Base-by-base conservation (phyloP, 2,888 invertebrate species). In the Agonopterix arenella region DNA sequence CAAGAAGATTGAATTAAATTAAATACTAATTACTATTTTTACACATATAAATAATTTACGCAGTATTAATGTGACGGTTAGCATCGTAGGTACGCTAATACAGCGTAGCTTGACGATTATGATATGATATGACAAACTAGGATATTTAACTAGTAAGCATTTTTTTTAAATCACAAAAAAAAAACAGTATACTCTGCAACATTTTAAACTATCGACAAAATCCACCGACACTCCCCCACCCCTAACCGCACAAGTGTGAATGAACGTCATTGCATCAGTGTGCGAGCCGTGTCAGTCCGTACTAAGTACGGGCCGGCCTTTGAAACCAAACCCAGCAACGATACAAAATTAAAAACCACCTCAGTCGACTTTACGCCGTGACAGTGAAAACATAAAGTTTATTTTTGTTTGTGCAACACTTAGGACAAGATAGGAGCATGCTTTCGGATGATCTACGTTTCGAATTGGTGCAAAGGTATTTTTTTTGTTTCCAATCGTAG, bases 281-380 rank as follows among this genome's bases (percentile, higher is more conserved):
- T 74, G 79, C 64, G 57, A 64, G 66, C 75, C 76, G 86, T 88
- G 70, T 84, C 88, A 88, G 74, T 59, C 85, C 64, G 88, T 86
- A 73, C 86, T 82, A 70, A 84, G 88, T 77, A 88, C 88, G 83
- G 73, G 76, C 69, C 61, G 54, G 60, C 46, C 52, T 47, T 28
- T 28, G 28, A 28, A 28, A 28, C 28, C 28, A 28, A 28, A 28
- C 28, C 28, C 28, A 28, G 28, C 28, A 7, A 28, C 28, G 28
- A 28, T 7, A 28, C 28, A 28, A 28, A 28, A 28, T 5, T 28
- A 28, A 28, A 28, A 28, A 67, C 60, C 51, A 48, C 49, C 47
- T 45, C 49, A 52, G 43, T 47, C 48, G 45, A 50, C 16, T 45
- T 9, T 50, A 44, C n/a, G 36, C n/a, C 52, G 38, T 48, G 45